Conservation (phyloP, 2,113 vertebrate genomes). For the Etheostoma cragini region DNA sequence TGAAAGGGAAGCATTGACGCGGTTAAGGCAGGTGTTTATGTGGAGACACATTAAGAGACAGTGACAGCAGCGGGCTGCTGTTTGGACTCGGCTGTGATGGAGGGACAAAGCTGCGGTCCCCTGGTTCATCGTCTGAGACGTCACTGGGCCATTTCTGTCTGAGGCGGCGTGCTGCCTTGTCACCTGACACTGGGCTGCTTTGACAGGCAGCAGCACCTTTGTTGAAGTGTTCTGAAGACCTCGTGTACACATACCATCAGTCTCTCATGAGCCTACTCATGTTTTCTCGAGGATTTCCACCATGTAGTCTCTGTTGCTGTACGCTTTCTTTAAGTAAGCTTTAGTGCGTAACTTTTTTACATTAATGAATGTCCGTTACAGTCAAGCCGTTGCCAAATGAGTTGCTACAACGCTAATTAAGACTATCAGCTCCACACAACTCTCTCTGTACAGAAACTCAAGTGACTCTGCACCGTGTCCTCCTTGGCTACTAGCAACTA, state of each 20-base stretch:
- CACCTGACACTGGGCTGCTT: slow-evolving; percentile 87
- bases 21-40: slow-evolving; percentile 63
- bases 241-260: slow-evolving; percentile 84
- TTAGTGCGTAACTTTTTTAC: too few species aligned
- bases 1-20: slow-evolving; percentile 49
- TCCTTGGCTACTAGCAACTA: too few species aligned
- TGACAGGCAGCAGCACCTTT: slow-evolving; percentile 91
- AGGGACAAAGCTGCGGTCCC: slow-evolving; percentile 83
- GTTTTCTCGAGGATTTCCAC: slow-evolving; percentile 84
- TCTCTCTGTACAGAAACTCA: too few species aligned
- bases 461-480: too few species aligned
- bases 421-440: too few species aligned
- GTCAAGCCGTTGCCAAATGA: too few species aligned
- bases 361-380: too few species aligned
- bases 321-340: neutral
- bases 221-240: slow-evolving; percentile 84
- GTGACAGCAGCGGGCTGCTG: slow-evolving; percentile 74
- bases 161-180: slow-evolving; percentile 86
- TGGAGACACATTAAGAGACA: slow-evolving; percentile 64
- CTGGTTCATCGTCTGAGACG: slow-evolving; percentile 88
- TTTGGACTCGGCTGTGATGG: slow-evolving; percentile 74
- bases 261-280: slow-evolving; percentile 84
- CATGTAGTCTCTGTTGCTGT: slow-evolving; percentile 78
- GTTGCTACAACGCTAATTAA: too few species aligned
- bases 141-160: slow-evolving; percentile 91